These are phyloP conservation scores for Hylaeus anthracinus DNA, from an alignment of 1,140 invertebrate species.

Conservation along the genomic window DNA sequence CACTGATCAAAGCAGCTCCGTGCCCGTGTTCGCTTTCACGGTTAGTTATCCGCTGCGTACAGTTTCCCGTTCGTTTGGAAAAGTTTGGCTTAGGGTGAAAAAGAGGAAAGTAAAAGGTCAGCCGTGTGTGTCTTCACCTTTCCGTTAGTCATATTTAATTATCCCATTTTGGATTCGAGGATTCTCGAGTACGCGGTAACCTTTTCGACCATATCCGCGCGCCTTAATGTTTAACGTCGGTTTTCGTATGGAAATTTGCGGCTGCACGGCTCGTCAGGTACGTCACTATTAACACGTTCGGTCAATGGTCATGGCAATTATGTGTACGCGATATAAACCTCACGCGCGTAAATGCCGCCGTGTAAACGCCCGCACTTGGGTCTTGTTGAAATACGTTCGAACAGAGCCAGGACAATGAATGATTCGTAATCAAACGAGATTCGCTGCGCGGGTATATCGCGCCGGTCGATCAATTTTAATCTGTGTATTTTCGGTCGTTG, in stretches of 20 bases:
- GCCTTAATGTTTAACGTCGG: neutral
- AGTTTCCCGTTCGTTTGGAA: no score
- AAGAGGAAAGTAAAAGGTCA: no score
- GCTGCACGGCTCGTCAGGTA: constrained; percentile 14
- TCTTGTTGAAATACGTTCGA: constrained; percentile 27
- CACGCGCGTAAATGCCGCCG: constrained; percentile 25
- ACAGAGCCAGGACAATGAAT: constrained; percentile 30
- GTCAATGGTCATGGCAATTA: constrained; percentile 56
- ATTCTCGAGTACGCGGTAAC: no score
- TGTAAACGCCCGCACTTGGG: constrained; percentile 11
- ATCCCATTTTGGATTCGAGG: no score
- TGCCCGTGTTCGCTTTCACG: no score
- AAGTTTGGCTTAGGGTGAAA: no score
- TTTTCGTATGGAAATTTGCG: constrained; percentile 26
- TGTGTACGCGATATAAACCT: constrained; percentile 44
- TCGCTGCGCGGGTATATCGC: neutral
- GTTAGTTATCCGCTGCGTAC: no score
- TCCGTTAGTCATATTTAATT: no score
- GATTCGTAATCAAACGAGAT: constrained; percentile 38
- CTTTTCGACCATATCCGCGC: neutral
- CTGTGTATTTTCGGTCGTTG: neutral
- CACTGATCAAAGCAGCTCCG: no score
- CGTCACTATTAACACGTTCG: constrained; percentile 53
- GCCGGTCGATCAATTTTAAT: constrained; percentile 1
- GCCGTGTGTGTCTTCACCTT: no score